phyloP scores from a whole-genome alignment of 2,888 invertebrate genomes.

The Anticlea derivata region DNA sequence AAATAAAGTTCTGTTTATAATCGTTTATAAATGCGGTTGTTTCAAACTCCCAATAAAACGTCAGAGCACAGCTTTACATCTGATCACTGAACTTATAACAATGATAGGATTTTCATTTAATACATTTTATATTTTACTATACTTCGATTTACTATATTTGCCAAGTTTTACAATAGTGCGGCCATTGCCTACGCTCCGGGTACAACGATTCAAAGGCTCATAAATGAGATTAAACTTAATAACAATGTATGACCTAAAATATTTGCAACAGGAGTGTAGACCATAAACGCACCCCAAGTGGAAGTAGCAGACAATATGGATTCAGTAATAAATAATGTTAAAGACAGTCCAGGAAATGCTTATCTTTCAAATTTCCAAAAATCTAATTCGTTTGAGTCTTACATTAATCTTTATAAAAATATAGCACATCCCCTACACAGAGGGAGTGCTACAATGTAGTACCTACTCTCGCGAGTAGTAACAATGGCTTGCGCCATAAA shows the following conservation, averaged over 20 bases:
- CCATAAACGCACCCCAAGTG: neutral
- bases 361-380: constrained; percentile 34
- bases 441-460: neutral
- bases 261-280: neutral
- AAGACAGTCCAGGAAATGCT: constrained; percentile 36
- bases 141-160: neutral
- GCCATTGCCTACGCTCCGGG: neutral
- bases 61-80: constrained; percentile 3
- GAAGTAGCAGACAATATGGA: neutral
- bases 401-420: constrained; percentile 36
- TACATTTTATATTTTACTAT: constrained; percentile 16
- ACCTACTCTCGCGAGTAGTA: neutral
- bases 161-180: constrained; percentile 2
- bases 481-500: constrained; percentile 24
- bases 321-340: constrained; percentile 25
- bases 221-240: too few relatives aligned
- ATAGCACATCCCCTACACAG: constrained; percentile 24
- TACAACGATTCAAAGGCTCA: neutral
- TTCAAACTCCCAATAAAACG: constrained; percentile 3
- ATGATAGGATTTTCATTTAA: constrained; percentile 23
- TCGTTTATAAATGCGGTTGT: constrained; percentile 35
- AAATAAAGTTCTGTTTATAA: constrained; percentile 2
- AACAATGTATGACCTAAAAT: neutral
- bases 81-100: constrained; percentile 19
- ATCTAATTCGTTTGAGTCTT: constrained; percentile 38